Base-by-base conservation (phyloP, 2,113 vertebrate species). In the Lanius collurio region DNA sequence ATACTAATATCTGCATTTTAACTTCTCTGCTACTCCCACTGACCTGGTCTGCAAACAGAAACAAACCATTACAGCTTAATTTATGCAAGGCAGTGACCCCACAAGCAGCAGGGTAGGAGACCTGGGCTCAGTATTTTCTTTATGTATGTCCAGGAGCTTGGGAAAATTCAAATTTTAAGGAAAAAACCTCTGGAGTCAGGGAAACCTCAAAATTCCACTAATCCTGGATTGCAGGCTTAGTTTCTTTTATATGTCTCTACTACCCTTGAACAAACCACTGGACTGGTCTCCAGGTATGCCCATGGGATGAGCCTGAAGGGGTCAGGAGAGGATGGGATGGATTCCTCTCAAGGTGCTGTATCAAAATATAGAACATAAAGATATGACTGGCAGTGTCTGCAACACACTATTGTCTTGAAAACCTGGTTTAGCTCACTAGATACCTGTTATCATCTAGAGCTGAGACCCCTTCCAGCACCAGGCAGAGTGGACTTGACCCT, bases 41-140 rank as follows among this genome's bases (percentile, higher is more conserved):
- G 59, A 82, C 79, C 83, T 89, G 80, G 30, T 78, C 31, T 92
- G 52, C n/a, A 83, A 95, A 80, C 20, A 94, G 63, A 95, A 95
- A 86, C 31, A 65, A 93, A 67, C 31, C 19, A 74, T 67, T 87
- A 63, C n/a, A 67, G 33, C 19, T 41, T 56, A 42, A 74, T 37
- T 76, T 33, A 26, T n/a, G 24, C 53, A 88, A 35, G 42, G 52
- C 18, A 81, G 30, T 47, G 65, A 76, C 52, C 56, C 56, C 69
- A 50, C 28, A 67, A 80, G 26, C 11, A 56, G 41, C 53, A 75
- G 55, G 30, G 52, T 20, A 53, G 28, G 33, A 82, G 42, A 62
- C 35, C 28, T 28, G 37, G 21, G 50, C 33, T 93, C 62, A 74
- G 30, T 24, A 68, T 50, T 74, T 28, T 49, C 42, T 68, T 35